Base-by-base conservation (phyloP, 2,888 invertebrate genomes). In the Drosophila kambysellisi region DNA sequence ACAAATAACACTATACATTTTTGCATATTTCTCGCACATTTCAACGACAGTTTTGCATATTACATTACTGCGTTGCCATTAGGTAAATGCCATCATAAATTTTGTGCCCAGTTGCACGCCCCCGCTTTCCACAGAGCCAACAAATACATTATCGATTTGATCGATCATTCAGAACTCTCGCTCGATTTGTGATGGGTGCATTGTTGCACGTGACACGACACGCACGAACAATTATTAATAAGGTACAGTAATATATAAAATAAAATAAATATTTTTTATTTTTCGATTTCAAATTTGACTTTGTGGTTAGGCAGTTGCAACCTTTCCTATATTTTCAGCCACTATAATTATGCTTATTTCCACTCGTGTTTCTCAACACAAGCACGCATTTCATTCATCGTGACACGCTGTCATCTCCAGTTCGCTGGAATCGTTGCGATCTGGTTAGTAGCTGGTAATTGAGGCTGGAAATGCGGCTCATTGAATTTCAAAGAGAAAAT, bases 1-100 rank as follows among this genome's bases (percentile, higher is more conserved):
- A 82, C 88, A 71, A 85, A 74, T 81, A 87, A 84, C 84, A 88
- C 88, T 81, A 81, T 79, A 76, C 37, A 84, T 84, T 82, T 83
- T 74, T 75, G 65, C 78, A 80, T 78, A 70, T 65, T 61, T 57
- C 56, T 66, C 37, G 39, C 35, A 51, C 64, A 54, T 59, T 54
- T 60, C 30, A 43, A 43, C 56, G 69, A 29, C 54, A n/a, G 39
- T 62, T 78, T 77, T 37, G 74, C 73, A 72, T 81, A 64, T 76
- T 63, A 70, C 72, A 72, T 66, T 74, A 50, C 59, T 30, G 51
- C 70, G 48, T 60, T 82, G 85, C 81, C 84, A 84, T 84, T 85
- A 75, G 83, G 71, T 72, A 85, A 85, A 85, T 88, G 84, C 86
- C 83, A 79, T 81, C 88, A 88, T 85, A 85, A 88, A 85, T 84